Conservation (phyloP, 2,888 invertebrate genomes). For the Thumatha senex region DNA sequence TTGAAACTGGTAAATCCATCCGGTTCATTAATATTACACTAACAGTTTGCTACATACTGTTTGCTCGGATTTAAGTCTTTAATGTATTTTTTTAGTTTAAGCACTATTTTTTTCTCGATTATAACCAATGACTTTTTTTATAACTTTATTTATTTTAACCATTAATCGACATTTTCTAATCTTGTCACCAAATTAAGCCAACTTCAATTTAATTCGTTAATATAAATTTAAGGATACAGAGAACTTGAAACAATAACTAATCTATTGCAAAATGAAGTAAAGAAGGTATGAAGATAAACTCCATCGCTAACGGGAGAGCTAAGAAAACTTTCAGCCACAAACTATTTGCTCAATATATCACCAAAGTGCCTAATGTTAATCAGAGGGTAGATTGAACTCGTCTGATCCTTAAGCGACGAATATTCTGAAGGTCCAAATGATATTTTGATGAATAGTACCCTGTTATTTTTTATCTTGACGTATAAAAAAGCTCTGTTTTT, state of each 20-base stretch:
- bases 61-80: neutral
- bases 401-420: conserved; percentile 21
- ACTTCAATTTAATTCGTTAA: no score
- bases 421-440: conserved; percentile 29
- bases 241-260: no score
- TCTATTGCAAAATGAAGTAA: no score
- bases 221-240: no score
- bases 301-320: no score
- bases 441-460: conserved; percentile 32
- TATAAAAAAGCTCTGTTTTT: neutral
- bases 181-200: no score
- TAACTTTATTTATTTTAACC: no score
- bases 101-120: no score
- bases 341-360: neutral
- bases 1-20: conserved; percentile 17
- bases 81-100: neutral
- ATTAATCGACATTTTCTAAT: no score
- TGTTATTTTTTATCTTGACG: neutral
- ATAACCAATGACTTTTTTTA: no score
- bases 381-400: conserved; percentile 16
- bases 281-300: no score
- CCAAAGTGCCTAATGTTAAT: conserved; percentile 7
- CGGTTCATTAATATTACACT: neutral
- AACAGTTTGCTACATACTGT: neutral
- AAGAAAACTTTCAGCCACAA: neutral